Evolutionary conservation across 2,113 vertebrate species (phyloP).

Genomic region (Dasyprocta punctata): DNA sequence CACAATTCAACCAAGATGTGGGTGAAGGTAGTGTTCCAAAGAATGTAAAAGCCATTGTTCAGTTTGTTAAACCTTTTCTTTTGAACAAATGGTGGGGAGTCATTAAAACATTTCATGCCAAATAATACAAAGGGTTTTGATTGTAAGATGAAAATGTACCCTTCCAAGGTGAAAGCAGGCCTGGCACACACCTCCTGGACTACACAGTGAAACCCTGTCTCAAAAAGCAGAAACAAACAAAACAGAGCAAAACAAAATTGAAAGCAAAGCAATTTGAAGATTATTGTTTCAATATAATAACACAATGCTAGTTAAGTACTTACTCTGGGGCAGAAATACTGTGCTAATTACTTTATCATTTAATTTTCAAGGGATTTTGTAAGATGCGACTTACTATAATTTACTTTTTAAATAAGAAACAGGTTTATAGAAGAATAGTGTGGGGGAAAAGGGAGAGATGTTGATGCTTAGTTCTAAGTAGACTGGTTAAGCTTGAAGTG

Average conservation of each 20-base stretch:
- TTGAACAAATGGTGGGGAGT: not conserved
- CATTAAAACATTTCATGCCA: constrained; percentile 24
- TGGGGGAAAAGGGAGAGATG: not conserved
- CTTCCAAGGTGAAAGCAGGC: not conserved
- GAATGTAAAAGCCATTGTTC: not conserved
- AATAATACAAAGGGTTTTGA: not conserved
- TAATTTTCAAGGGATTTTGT: not conserved
- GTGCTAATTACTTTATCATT: not conserved
- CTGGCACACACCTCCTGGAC: not conserved
- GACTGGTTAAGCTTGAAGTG: not conserved
- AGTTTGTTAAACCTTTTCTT: not conserved
- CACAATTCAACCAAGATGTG: not conserved
- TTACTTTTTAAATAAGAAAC: not conserved
- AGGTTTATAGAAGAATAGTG: not conserved
- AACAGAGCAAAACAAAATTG: not conserved
- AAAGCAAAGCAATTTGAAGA: not conserved
- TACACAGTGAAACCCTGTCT: not conserved
- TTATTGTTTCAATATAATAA: not conserved
- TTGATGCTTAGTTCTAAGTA: not conserved
- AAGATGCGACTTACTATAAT: not conserved
- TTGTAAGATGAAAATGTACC: not conserved
- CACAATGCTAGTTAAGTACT: not conserved
- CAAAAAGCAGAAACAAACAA: not conserved
- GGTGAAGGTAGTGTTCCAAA: not conserved
- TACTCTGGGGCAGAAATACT: not conserved